Evolutionary conservation across 2,888 invertebrate species (phyloP).

Genomic region (Campoletis raptor): DNA sequence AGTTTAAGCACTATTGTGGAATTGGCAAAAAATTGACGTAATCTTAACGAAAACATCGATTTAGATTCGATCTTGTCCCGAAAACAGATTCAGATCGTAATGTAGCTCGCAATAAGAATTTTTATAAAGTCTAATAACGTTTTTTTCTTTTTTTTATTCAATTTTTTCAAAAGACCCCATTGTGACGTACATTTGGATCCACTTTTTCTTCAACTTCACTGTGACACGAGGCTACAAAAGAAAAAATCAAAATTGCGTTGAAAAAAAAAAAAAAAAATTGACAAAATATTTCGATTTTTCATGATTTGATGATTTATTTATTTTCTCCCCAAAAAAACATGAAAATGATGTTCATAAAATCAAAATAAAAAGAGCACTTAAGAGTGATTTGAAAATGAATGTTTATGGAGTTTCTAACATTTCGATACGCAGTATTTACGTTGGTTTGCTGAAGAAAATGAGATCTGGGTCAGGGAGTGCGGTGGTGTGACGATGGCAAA

Average conservation of each 20-base stretch:
- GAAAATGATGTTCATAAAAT: neutral
- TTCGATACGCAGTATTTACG: neutral
- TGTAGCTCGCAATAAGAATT: neutral
- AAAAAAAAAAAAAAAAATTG: too few relatives aligned
- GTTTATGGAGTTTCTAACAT: neutral
- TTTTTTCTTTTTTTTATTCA: too few relatives aligned
- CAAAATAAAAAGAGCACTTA: neutral
- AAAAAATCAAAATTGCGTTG: too few relatives aligned
- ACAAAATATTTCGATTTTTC: too few relatives aligned
- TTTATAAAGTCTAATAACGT: neutral
- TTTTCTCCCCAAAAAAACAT: neutral
- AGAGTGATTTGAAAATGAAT: neutral
- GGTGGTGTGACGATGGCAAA: neutral
- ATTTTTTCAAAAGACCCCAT: neutral
- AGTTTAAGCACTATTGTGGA: neutral
- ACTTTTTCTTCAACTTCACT: too few relatives aligned
- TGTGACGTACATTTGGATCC: too few relatives aligned
- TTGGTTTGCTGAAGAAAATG: neutral
- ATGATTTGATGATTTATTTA: too few relatives aligned
- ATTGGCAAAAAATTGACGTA: too few relatives aligned
- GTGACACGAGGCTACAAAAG: too few relatives aligned
- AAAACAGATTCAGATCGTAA: neutral
- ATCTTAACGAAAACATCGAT: neutral
- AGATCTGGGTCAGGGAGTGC: slow-evolving; percentile 52
- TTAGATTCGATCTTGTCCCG: neutral